These are phyloP conservation scores for Fregetta grallaria DNA, from an alignment of 2,113 vertebrate species.

Conservation along the genomic window DNA sequence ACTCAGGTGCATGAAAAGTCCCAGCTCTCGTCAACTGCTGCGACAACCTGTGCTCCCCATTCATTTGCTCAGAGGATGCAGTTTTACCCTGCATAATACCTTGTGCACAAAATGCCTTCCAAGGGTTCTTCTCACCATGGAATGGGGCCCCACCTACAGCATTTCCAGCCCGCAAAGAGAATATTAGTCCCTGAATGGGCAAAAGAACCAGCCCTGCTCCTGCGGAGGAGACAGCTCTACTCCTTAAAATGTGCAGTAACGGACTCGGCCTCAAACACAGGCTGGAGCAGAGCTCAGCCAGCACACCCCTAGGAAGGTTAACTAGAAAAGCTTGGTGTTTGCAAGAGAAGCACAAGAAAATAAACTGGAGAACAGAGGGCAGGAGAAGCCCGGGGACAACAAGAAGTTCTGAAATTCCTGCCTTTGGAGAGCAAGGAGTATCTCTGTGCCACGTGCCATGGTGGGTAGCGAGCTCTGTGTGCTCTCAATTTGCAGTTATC, in stretches of 20 bases:
- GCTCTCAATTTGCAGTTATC: neutral
- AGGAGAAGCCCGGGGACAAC: neutral
- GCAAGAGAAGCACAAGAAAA: neutral
- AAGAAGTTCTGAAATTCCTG: neutral
- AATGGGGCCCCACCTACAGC: neutral
- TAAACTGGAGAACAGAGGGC: neutral
- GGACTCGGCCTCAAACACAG: neutral
- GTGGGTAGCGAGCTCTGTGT: neutral
- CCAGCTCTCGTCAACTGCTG: neutral
- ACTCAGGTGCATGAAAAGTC: neutral
- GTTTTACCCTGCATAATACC: neutral
- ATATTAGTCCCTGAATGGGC: neutral
- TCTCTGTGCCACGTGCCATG: fast-evolving
- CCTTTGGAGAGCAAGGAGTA: neutral
- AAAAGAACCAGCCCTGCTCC: neutral
- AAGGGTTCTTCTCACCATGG: neutral
- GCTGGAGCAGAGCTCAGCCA: neutral
- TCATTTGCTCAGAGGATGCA: neutral
- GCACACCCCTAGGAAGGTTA: neutral
- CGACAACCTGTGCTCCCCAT: neutral
- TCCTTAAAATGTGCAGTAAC: fast-evolving
- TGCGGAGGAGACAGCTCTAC: neutral
- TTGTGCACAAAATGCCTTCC: neutral
- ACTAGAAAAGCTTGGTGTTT: neutral
- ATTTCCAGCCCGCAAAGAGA: fast-evolving